Evolutionary conservation across 2,113 vertebrate species (phyloP), one percentile per base, ranked within the genome.

Genomic region (Tetraodon nigroviridis): DNA sequence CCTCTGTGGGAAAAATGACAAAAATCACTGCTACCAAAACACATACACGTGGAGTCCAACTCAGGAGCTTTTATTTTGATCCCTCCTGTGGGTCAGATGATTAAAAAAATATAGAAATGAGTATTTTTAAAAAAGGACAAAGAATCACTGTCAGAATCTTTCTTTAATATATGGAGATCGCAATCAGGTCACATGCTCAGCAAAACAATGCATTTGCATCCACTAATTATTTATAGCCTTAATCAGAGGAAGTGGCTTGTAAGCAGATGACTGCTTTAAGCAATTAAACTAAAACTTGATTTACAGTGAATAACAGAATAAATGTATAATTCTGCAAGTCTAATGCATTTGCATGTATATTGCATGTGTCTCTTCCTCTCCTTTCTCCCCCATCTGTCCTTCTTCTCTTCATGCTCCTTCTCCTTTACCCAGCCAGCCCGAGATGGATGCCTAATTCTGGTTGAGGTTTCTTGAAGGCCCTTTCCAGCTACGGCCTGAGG

Each of bases 191-290:
- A 13, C 14, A 53, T 46, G 19, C 62, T 60, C 49, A 48, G 18
- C n/a, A 21, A 53, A 60, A 22, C 8, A 24, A 24, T 45, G 74
- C 37, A 75, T 80, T 58, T 80, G 53, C 49, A 78, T 74, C 11
- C 41, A 69, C 57, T 70, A 60, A 86, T 81, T 73, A 69, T 78
- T 80, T 71, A 79, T 82, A 15, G 76, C 80, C 80, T 82, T 75
- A 86, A 88, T 87, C 76, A 79, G 55, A 78, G 66, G 78, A 24
- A 62, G 61, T 73, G 73, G 73, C 65, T 64, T 78, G 61, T 44
- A 53, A 79, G 59, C 79, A 84, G 79, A 84, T 50, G 71, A 48
- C 67, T 68, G 74, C 51, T 80, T 79, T 76, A 42, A 74, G 59
- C 56, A 48, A 74, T 82, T 78, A 74, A 85, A 85, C 73, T 47